Base-by-base conservation (phyloP, 2,888 invertebrate species). In the Polietes domitor region DNA sequence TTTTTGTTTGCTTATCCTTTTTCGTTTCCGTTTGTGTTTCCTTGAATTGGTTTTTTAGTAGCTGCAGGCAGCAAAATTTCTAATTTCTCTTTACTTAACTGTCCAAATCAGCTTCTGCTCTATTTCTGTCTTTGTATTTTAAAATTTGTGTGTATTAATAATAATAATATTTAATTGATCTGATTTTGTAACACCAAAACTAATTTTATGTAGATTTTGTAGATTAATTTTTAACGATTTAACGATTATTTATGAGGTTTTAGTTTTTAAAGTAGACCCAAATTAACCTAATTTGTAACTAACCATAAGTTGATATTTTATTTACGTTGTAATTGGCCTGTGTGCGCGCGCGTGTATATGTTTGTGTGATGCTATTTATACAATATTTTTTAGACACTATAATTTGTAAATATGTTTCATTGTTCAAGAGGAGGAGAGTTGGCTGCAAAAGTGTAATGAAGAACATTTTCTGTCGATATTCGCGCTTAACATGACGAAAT, bases 61-160 rank as follows among this genome's bases (percentile, higher is more conserved):
- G 83, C 83, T 84, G 83, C 80, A 84, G 83, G 83, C 83, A 84
- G 80, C 83, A 77, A 61, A 28, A 78, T 80, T 53, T 72, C 58
- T 58, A 24, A n/a, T 68, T 58, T 26, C 24, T 15, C 12, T 24
- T 24, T 4, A 50, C n/a, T n/a, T n/a, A 2, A 1, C 53, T 17
- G 1, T 53, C 19, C 1, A 50, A 50, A 50, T 7, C 32, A 50
- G 50, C 21, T 53, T n/a, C 19, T 41, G 9, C 41, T 58, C 58
- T 19, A 37, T 26, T 37, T 37, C 58, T 58, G 17, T 19, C 10
- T 12, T n/a, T 55, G 6, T 65, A 28, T 58, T 71, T 71, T 63
- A 17, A 10, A 61, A 37, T n/a, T 28, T 70, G 55, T 55, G 1
- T 75, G 47, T 63, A 19, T 63, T 61, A 26, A 19, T 26, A 5